Evolutionary conservation across 2,888 invertebrate species (phyloP).

Genomic region (Plagiodera versicolora): DNA sequence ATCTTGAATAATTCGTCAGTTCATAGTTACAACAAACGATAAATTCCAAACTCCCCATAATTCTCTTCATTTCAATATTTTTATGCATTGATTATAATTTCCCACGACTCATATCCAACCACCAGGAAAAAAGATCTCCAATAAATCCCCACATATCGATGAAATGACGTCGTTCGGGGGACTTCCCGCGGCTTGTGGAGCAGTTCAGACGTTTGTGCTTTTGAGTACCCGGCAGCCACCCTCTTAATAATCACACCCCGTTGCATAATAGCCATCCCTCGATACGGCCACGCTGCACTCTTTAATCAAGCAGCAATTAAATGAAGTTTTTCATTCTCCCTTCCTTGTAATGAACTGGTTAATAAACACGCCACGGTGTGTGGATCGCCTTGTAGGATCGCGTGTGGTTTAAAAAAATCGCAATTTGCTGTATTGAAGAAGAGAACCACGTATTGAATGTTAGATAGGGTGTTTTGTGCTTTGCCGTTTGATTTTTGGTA

Average conservation of each 20-base stretch:
- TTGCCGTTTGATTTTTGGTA: slow-evolving; percentile 17
- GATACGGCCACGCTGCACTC: slow-evolving; percentile 47
- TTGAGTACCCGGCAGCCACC: slow-evolving; percentile 33
- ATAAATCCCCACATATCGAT: slow-evolving; percentile 8
- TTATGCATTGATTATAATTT: background rate
- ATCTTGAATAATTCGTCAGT: too few species aligned
- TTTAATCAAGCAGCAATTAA: slow-evolving; percentile 57
- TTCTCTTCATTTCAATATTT: too few species aligned
- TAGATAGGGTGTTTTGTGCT: slow-evolving; percentile 11
- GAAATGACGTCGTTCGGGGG: slow-evolving; percentile 13
- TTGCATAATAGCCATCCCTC: slow-evolving; percentile 38
- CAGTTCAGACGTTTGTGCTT: slow-evolving; percentile 41
- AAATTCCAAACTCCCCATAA: too few species aligned
- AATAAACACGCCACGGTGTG: slow-evolving; percentile 40
- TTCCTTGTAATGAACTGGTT: slow-evolving; percentile 48
- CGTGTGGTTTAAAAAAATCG: slow-evolving; percentile 31
- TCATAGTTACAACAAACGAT: too few species aligned
- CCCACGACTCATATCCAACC: background rate
- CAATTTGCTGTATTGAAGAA: slow-evolving; percentile 24
- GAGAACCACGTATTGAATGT: slow-evolving; percentile 3
- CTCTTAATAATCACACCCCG: slow-evolving; percentile 40
- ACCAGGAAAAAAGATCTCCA: background rate
- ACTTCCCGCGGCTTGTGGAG: slow-evolving; percentile 33
- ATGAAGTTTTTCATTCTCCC: slow-evolving; percentile 45
- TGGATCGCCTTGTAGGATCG: slow-evolving; percentile 27